Evolutionary conservation across 2,113 vertebrate species (phyloP).

Genomic region (Cygnus buccinator): DNA sequence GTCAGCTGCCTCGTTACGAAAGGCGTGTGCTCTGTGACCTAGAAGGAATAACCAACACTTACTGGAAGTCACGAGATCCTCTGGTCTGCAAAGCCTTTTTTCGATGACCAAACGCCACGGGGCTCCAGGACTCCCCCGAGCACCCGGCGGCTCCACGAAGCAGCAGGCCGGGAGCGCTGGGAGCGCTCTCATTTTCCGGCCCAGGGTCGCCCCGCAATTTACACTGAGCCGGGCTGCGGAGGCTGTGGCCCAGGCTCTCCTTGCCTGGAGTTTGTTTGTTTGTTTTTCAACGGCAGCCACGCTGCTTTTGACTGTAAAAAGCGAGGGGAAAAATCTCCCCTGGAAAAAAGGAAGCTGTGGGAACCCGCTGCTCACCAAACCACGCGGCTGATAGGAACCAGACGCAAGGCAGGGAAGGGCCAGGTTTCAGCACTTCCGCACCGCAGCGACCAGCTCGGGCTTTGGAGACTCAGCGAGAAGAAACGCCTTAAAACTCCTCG

Average conservation of each 20-base stretch:
- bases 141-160: not conserved
- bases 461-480: not conserved
- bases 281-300: not conserved
- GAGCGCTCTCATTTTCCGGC: not conserved
- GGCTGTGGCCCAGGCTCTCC: not conserved
- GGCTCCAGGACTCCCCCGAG: not conserved
- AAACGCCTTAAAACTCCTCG: not conserved
- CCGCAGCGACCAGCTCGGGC: not conserved
- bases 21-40: fast-evolving
- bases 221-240: not conserved
- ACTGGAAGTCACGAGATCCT: not conserved
- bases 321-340: not conserved
- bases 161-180: not conserved
- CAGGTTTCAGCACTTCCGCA: not conserved
- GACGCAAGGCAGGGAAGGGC: not conserved
- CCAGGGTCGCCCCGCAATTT: not conserved
- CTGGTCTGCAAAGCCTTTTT: not conserved
- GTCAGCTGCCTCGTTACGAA: not conserved
- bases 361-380: not conserved
- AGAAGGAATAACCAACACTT: not conserved
- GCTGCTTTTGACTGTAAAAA: not conserved
- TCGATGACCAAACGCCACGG: not conserved
- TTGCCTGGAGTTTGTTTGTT: not conserved
- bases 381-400: not conserved
- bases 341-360: not conserved